A percentile compares a stretch with the other conserved stretches of the same genome.
phyloP scores from a whole-genome alignment of 2,888 invertebrate species.

The Drosophila birchii region DNA sequence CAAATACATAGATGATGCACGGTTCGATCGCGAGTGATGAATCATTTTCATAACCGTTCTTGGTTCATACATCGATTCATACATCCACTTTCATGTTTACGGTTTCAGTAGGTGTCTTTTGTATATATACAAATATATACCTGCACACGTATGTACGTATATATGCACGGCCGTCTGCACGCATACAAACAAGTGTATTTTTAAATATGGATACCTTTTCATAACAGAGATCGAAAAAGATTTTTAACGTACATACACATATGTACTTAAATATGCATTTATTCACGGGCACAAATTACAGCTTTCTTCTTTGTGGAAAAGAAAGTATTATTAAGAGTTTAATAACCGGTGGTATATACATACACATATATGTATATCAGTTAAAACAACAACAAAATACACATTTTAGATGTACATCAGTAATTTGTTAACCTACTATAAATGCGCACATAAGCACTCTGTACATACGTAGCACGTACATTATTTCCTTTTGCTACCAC shows the following conservation, averaged over 20 bases:
- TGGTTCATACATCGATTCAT: background rate
- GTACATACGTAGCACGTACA: constrained; percentile 18
- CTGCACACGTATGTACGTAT: background rate
- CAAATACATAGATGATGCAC: background rate
- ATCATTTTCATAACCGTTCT: constrained; percentile 9
- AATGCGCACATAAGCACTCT: constrained; percentile 18
- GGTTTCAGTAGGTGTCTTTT: constrained; percentile 18
- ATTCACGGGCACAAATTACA: background rate
- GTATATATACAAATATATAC: constrained; percentile 17
- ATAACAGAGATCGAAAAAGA: constrained; percentile 32
- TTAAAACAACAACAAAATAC: constrained; percentile 10
- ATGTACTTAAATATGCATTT: constrained; percentile 1
- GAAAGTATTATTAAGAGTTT: constrained; percentile 16
- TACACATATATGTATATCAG: constrained; percentile 1
- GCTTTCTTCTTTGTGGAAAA: constrained; percentile 10
- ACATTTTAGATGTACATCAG: constrained; percentile 15
- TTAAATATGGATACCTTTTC: constrained; percentile 43
- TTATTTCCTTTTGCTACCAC: constrained; percentile 6
- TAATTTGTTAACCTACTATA: constrained; percentile 34
- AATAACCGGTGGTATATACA: constrained; percentile 8
- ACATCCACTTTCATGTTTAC: constrained; percentile 25
- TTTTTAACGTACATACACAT: constrained; percentile 10
- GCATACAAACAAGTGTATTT: constrained; percentile 32
- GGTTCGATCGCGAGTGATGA: background rate
- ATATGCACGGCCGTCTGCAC: constrained; percentile 7